A percentile compares a stretch with the other conserved stretches of the same genome.
Conservation (phyloP, 2,113 vertebrate genomes). For the Daphoenositta chrysoptera region DNA sequence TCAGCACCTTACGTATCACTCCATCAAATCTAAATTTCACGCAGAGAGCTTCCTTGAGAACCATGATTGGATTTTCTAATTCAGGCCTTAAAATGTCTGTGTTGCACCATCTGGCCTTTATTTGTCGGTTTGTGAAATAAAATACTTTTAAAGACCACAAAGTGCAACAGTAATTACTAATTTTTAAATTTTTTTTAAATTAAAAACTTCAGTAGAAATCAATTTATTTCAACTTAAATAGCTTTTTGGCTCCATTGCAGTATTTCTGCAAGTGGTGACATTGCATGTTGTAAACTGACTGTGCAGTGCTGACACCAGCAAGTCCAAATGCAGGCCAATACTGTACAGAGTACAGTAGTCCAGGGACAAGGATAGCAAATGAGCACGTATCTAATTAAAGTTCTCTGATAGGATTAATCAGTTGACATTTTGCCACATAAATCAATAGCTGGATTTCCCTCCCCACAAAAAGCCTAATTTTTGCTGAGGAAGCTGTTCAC, state of each 20-base stretch:
- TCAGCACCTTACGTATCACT: neutral
- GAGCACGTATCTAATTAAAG: conserved; percentile 39
- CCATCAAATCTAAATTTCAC: neutral
- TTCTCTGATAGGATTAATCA: conserved; percentile 45
- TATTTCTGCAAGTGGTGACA: conserved; percentile 3
- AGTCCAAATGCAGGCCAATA: neutral
- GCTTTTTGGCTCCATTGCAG: neutral
- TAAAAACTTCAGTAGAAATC: neutral
- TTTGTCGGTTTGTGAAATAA: neutral
- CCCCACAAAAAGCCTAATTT: neutral
- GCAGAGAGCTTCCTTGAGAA: neutral
- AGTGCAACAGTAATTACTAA: neutral
- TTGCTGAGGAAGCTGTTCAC: conserved; percentile 25
- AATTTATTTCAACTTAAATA: neutral
- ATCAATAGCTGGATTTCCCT: conserved; percentile 44
- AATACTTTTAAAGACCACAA: neutral
- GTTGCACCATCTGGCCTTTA: neutral
- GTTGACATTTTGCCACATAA: conserved; percentile 44
- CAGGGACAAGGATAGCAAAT: conserved; percentile 4
- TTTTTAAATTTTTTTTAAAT: neutral
- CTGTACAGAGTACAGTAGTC: neutral
- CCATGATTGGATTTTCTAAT: neutral
- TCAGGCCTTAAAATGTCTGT: neutral
- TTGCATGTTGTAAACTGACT: neutral
- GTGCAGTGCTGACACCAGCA: conserved; percentile 11